phyloP scores from a whole-genome alignment of 2,113 vertebrate genomes.

The Pterocles burchelli region DNA sequence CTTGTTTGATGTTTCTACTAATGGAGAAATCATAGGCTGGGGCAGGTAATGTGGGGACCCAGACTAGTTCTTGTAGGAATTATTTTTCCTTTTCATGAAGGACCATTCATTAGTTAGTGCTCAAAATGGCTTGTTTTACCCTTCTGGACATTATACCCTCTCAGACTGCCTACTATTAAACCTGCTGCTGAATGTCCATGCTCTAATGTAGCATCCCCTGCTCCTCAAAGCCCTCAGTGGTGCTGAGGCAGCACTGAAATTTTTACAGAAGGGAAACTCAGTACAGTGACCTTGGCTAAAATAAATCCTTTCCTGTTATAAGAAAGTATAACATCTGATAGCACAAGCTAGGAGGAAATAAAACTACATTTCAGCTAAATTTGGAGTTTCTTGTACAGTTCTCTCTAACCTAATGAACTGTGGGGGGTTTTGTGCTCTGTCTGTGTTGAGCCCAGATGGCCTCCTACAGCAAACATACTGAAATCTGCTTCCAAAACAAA shows the following conservation, averaged over 20 bases:
- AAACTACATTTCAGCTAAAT: not conserved
- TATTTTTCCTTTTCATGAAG: not conserved
- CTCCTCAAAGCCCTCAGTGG: not conserved
- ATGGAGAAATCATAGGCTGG: not conserved
- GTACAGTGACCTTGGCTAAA: not conserved
- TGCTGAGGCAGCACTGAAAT: not conserved
- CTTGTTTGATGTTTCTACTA: not conserved
- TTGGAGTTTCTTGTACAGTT: not conserved
- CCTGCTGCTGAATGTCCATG: rapidly evolving
- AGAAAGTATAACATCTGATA: not conserved
- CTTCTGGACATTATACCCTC: not conserved
- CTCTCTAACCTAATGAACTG: not conserved
- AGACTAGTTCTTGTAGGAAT: not conserved
- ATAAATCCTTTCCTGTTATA: not conserved
- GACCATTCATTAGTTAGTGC: not conserved
- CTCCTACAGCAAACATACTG: not conserved
- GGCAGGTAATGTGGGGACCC: not conserved
- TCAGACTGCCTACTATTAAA: not conserved
- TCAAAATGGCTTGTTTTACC: not conserved
- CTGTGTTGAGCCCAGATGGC: not conserved
- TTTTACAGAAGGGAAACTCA: not conserved
- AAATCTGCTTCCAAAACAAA: not conserved
- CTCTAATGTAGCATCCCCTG: not conserved
- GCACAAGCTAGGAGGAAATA: not conserved
- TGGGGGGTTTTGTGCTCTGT: not conserved